These are phyloP conservation scores for Rhinichthys klamathensis DNA, from an alignment of 2,113 vertebrate genomes.

Conservation along the genomic window DNA sequence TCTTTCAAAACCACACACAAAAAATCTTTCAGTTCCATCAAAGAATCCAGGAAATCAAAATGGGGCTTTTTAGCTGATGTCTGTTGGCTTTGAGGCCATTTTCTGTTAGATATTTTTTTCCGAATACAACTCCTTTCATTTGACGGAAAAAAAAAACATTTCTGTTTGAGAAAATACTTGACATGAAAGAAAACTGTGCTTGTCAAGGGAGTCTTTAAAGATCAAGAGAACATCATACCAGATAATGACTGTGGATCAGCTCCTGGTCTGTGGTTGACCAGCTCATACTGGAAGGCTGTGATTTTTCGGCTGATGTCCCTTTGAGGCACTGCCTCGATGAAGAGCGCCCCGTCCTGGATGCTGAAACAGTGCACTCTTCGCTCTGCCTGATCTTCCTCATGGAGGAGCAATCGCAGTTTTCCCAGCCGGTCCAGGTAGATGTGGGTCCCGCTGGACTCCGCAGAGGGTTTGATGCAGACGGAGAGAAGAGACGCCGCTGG, in stretches of 20 bases:
- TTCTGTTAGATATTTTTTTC: background rate
- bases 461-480: constrained; percentile 91
- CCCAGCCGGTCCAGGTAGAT: constrained; percentile 96
- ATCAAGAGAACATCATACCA: constrained; percentile 75
- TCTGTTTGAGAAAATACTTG: background rate
- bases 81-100: background rate
- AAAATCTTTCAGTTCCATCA: background rate
- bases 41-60: background rate
- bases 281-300: constrained; percentile 93
- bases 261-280: constrained; percentile 79
- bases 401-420: constrained; percentile 86
- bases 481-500: constrained; percentile 81
- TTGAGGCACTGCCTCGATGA: constrained; percentile 91
- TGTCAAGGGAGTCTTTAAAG: background rate
- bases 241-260: constrained; percentile 75
- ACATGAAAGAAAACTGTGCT: constrained; percentile 7
- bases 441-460: constrained; percentile 89
- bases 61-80: background rate
- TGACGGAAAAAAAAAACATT: background rate
- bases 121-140: background rate
- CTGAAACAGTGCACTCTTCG: constrained; percentile 86
- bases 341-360: constrained; percentile 88
- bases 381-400: constrained; percentile 78
- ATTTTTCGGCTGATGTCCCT: constrained; percentile 92
- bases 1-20: background rate